These are phyloP conservation scores for Drosophila kepulauana DNA, from an alignment of 1,140 invertebrate genomes.

Conservation along the genomic window DNA sequence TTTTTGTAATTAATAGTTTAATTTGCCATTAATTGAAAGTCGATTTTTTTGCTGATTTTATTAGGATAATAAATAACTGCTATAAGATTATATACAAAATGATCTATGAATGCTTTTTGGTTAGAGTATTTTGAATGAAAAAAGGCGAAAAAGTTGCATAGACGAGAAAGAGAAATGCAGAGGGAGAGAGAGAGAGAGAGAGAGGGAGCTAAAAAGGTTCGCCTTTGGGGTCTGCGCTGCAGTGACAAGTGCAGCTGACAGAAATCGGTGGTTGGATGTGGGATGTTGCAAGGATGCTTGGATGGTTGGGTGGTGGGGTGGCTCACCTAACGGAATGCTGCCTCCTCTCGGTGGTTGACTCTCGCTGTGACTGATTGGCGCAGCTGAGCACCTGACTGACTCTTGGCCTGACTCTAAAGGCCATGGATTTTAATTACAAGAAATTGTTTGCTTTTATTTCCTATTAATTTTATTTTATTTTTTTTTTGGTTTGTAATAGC, in stretches of 20 bases:
- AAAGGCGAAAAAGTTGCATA: slow-evolving; percentile 1
- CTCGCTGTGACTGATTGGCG: slow-evolving; percentile 78
- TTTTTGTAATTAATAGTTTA: no score
- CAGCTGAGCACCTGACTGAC: slow-evolving; percentile 80
- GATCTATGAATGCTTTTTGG: background rate
- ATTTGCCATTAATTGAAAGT: no score
- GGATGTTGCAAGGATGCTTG: background rate
- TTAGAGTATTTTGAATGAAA: slow-evolving; percentile 5
- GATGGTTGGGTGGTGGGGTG: slow-evolving; percentile 9
- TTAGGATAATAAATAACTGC: no score
- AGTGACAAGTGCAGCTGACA: slow-evolving; percentile 70
- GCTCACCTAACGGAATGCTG: slow-evolving; percentile 32
- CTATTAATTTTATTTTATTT: slow-evolving; percentile 1
- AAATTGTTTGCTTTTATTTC: slow-evolving; percentile 76
- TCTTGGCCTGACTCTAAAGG: slow-evolving; percentile 65
- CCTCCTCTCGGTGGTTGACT: slow-evolving; percentile 69
- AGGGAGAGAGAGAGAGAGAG: no score
- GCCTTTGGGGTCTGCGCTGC: slow-evolving; percentile 62
- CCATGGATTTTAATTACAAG: slow-evolving; percentile 83
- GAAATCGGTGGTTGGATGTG: slow-evolving; percentile 27
- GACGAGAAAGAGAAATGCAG: background rate
- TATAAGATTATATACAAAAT: no score
- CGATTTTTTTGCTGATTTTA: no score
- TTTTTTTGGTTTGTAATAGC: slow-evolving; percentile 18
- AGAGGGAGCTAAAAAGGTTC: slow-evolving; percentile 15